These are phyloP conservation scores for Lepidocolaptes lacrymiger DNA, from an alignment of 2,797 vertebrate species.

Conservation along the genomic window DNA sequence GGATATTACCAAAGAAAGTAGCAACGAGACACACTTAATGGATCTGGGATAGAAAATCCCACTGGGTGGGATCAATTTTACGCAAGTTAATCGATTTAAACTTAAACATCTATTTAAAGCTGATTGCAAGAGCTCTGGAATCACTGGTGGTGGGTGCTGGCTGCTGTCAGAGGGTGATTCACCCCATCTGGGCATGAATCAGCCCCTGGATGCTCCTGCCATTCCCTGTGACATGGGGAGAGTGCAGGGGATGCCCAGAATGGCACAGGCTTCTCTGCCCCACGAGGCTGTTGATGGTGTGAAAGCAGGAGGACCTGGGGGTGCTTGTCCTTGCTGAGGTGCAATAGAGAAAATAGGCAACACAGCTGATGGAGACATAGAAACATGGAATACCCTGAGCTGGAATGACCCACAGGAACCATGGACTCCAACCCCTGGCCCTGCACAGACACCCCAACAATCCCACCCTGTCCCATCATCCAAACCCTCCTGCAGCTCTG, in stretches of 20 bases:
- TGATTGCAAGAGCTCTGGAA: neutral
- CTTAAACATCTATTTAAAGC: neutral
- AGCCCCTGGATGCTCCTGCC: neutral
- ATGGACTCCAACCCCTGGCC: neutral
- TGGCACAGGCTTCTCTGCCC: neutral
- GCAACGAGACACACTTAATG: accelerated
- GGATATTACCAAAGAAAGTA: neutral
- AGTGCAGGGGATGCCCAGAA: neutral
- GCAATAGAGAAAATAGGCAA: accelerated
- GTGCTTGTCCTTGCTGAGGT: neutral
- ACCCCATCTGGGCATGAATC: neutral
- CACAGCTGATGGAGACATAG: no score
- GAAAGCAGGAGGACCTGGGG: neutral
- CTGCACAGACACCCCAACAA: neutral
- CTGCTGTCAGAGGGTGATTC: constrained; percentile 13
- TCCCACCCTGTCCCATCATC: neutral
- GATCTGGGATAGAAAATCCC: neutral
- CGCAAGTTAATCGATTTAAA: neutral
- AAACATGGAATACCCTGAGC: neutral
- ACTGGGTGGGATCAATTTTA: neutral
- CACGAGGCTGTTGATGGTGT: accelerated
- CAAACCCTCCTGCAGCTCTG: neutral
- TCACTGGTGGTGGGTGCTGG: neutral
- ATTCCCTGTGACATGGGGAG: neutral
- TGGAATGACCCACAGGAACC: neutral